phyloP scores from a whole-genome alignment of 2,888 invertebrate species.

The Cecidostiba fungosa region DNA sequence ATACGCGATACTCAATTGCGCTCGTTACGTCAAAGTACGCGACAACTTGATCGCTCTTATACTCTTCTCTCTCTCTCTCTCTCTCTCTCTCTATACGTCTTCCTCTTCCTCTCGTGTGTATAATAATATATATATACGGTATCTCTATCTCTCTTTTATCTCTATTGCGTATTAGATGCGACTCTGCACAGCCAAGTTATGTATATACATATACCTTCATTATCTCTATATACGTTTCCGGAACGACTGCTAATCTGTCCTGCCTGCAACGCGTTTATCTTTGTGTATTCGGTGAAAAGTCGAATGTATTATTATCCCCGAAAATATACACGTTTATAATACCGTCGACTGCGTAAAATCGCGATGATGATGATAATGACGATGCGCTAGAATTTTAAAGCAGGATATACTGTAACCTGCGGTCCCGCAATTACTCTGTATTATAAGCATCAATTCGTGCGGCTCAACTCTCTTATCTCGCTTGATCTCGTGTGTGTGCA shows the following conservation, averaged over 20 bases:
- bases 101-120: constrained; percentile 18
- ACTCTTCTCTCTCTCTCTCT: constrained; percentile 34
- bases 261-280: not conserved
- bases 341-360: not conserved
- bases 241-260: not conserved
- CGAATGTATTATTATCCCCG: no score
- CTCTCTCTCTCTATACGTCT: not conserved
- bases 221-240: not conserved
- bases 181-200: no score
- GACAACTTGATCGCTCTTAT: constrained; percentile 57
- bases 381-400: not conserved
- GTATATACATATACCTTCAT: no score
- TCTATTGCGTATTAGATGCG: no score
- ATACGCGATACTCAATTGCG: constrained; percentile 62
- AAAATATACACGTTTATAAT: no score
- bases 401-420: not conserved
- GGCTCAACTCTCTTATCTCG: constrained; percentile 29
- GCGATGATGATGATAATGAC: not conserved
- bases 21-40: constrained; percentile 64
- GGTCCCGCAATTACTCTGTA: constrained; percentile 37
- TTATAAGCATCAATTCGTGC: constrained; percentile 27
- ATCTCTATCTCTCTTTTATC: no score
- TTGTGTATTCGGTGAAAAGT: not conserved
- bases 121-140: not conserved
- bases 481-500: no score